A percentile compares a stretch with the other conserved stretches of the same genome.
Evolutionary conservation across 2,888 invertebrate genomes (phyloP).

Genomic region (Ichneumoninae sp.): DNA sequence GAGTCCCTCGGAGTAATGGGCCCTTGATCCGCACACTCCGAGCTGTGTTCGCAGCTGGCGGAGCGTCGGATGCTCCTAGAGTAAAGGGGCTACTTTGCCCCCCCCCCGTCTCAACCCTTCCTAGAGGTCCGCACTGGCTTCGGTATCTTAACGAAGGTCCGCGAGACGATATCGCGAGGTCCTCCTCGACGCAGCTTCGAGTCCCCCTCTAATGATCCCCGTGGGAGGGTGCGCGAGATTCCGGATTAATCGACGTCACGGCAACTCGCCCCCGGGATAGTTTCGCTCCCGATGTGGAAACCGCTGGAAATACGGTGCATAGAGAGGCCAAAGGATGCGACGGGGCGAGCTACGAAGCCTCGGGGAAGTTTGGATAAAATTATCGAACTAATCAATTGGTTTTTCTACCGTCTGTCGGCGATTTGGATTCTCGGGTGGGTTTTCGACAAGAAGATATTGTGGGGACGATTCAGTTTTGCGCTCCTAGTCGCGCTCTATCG

Average conservation of each 20-base stretch:
- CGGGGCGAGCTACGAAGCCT: background rate
- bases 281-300: constrained; percentile 67
- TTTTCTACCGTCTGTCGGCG: background rate
- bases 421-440: background rate
- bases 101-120: constrained; percentile 20
- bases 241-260: constrained; percentile 79
- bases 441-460: background rate
- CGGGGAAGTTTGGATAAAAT: constrained; percentile 1
- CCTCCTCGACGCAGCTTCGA: constrained; percentile 55
- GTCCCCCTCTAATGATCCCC: constrained; percentile 79
- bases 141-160: constrained; percentile 67
- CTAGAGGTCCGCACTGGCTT: constrained; percentile 15
- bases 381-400: background rate
- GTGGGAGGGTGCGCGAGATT: constrained; percentile 79
- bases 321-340: constrained; percentile 33
- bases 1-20: constrained; percentile 80
- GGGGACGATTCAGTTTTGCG: background rate
- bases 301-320: constrained; percentile 40
- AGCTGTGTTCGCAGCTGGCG: background rate
- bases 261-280: constrained; percentile 62
- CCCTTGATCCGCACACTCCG: constrained; percentile 80
- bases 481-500: no score
- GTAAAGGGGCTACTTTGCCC: constrained; percentile 50
- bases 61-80: constrained; percentile 14
- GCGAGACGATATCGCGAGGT: constrained; percentile 71